These are phyloP conservation scores for Drosophila koepferae DNA, from an alignment of 2,888 invertebrate genomes.

Conservation along the genomic window DNA sequence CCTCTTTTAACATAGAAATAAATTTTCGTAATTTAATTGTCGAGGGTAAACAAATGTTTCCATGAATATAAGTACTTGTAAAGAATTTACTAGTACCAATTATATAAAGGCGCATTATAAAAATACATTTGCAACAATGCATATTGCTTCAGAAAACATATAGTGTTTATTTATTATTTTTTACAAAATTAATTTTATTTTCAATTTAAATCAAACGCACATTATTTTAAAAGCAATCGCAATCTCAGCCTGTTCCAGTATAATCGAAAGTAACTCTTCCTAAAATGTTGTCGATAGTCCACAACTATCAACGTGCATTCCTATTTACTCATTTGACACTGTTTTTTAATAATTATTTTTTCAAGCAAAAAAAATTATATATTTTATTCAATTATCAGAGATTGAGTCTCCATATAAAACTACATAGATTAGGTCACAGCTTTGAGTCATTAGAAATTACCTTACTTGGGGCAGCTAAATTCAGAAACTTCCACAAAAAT, in stretches of 20 bases:
- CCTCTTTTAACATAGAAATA: too few species aligned
- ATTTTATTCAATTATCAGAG: not conserved
- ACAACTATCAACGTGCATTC: not conserved
- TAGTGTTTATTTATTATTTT: not conserved
- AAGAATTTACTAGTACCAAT: too few species aligned
- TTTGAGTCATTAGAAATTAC: too few species aligned
- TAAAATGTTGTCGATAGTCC: not conserved
- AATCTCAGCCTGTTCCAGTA: not conserved
- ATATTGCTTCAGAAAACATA: not conserved
- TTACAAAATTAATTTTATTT: not conserved
- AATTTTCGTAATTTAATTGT: too few species aligned
- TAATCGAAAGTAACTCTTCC: not conserved
- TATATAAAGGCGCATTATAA: too few species aligned
- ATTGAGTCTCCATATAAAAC: not conserved
- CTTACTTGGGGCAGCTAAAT: not conserved
- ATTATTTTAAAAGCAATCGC: not conserved
- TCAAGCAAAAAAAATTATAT: too few species aligned
- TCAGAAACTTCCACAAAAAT: not conserved
- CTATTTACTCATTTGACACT: conserved; percentile 5
- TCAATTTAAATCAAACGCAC: not conserved
- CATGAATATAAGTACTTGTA: too few species aligned
- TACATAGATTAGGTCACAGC: not conserved
- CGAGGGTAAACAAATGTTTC: too few species aligned
- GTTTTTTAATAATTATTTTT: not conserved
- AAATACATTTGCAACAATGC: too few species aligned